These are phyloP conservation scores for Onychorhynchus coronatus DNA, from an alignment of 2,113 vertebrate species.

Conservation along the genomic window DNA sequence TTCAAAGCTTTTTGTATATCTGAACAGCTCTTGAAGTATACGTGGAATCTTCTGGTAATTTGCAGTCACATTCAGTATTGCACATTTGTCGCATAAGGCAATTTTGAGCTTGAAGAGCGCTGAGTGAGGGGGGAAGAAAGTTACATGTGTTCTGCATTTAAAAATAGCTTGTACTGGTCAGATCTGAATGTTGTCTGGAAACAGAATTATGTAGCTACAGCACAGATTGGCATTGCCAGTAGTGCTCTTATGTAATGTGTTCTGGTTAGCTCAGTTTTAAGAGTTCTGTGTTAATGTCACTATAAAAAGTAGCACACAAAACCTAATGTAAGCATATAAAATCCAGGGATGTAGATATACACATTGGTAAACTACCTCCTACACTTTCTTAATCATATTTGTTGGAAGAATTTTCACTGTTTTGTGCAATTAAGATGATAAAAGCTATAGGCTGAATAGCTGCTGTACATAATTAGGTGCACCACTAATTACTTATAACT, in stretches of 20 bases:
- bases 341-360: not conserved
- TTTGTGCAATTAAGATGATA: not conserved
- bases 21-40: not conserved
- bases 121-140: not conserved
- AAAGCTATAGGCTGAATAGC: not conserved
- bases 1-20: not conserved
- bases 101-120: not conserved
- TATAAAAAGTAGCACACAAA: not conserved
- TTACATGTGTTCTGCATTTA: not conserved
- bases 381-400: not conserved
- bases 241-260: rapidly evolving
- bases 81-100: not conserved
- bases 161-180: not conserved
- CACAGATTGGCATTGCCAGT: not conserved
- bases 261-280: not conserved
- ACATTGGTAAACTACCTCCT: not conserved
- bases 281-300: not conserved
- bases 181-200: not conserved
- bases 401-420: not conserved
- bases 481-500: not conserved
- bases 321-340: not conserved
- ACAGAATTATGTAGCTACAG: not conserved
- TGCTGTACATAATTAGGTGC: not conserved
- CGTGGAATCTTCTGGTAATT: not conserved
- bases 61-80: not conserved